phyloP scores from a whole-genome alignment of 2,797 vertebrate species.

The Poliocrania exsul region DNA sequence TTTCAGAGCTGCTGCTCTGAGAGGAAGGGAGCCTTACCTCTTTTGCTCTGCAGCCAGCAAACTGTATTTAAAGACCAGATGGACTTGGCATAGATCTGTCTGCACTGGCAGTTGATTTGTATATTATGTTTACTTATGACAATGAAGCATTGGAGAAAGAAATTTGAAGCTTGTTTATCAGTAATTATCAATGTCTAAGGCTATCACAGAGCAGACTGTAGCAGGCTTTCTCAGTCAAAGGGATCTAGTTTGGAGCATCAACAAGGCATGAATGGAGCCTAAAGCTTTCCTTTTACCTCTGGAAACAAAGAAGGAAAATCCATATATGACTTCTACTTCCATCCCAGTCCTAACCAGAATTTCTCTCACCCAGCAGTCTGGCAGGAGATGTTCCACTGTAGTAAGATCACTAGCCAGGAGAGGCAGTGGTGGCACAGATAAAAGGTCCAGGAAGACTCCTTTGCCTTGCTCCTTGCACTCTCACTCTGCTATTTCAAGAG shows the following conservation, averaged over 20 bases:
- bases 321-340: not conserved
- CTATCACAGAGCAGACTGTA: not conserved
- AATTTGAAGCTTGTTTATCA: not conserved
- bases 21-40: not conserved
- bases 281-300: not conserved
- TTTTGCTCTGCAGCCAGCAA: not conserved
- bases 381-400: not conserved
- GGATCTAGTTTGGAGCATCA: not conserved
- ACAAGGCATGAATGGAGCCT: not conserved
- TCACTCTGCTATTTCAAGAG: not conserved
- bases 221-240: not conserved
- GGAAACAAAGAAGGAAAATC: not conserved
- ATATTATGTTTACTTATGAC: not conserved
- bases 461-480: fast-evolving
- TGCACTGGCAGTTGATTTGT: not conserved
- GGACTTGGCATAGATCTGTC: not conserved
- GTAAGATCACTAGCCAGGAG: not conserved
- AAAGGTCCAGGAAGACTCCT: not conserved
- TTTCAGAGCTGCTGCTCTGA: not conserved
- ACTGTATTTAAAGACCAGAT: slow-evolving; percentile 20
- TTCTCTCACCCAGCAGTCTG: not conserved
- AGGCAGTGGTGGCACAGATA: slow-evolving; percentile 15
- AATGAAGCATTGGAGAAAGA: not conserved
- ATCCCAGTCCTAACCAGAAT: not conserved
- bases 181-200: not conserved